phyloP scores from a whole-genome alignment of 2,888 invertebrate genomes.

The Dendrolimus houi region DNA sequence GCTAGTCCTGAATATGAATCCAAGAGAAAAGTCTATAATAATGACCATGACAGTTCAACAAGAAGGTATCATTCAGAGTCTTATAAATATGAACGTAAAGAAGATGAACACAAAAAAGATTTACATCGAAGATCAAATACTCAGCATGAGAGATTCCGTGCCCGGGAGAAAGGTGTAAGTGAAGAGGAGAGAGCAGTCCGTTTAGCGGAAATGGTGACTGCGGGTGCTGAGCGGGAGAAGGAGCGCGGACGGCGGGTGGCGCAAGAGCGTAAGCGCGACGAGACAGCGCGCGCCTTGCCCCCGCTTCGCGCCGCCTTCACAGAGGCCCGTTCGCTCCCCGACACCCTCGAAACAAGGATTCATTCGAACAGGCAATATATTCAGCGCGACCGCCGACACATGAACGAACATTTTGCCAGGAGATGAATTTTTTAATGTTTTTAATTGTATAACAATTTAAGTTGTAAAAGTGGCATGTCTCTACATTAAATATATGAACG shows the following conservation, averaged over 20 bases:
- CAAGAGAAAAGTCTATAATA: neutral
- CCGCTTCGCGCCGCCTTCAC: constrained; percentile 78
- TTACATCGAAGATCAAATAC: neutral
- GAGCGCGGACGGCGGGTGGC: constrained; percentile 80
- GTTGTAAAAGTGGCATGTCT: no score
- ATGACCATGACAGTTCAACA: neutral
- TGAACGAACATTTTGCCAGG: constrained; percentile 90
- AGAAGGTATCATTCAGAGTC: neutral
- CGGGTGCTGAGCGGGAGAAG: constrained; percentile 83
- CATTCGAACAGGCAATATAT: constrained; percentile 93
- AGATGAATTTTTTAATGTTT: constrained; percentile 46
- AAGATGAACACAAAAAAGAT: neutral
- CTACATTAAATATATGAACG: no score
- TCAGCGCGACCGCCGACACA: constrained; percentile 85
- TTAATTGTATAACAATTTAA: no score
- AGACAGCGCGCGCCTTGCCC: constrained; percentile 38
- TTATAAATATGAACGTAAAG: neutral
- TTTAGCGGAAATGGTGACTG: constrained; percentile 86
- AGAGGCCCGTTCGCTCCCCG: constrained; percentile 75
- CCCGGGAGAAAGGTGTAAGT: constrained; percentile 28
- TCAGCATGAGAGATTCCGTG: constrained; percentile 14
- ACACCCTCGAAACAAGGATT: constrained; percentile 88
- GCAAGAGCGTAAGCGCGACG: constrained; percentile 77
- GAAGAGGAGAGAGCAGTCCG: constrained; percentile 77
- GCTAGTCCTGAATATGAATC: neutral